These are phyloP conservation scores for Catamblyrhynchus diadema DNA, from an alignment of 2,797 vertebrate species.

Conservation along the genomic window DNA sequence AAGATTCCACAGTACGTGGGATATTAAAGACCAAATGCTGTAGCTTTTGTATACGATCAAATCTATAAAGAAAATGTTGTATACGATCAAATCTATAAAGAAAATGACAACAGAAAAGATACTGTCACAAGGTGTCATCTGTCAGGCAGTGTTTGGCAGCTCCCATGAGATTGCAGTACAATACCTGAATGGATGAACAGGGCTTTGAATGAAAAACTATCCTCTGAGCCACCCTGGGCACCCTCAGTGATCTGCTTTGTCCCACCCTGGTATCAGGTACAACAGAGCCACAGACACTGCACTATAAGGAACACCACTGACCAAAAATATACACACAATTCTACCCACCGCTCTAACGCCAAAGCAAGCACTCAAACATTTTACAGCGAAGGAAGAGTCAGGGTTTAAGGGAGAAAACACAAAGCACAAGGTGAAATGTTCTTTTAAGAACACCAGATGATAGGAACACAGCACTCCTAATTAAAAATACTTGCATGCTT, in stretches of 20 bases:
- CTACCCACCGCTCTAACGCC: background rate
- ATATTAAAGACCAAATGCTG: background rate
- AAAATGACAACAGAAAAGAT: background rate
- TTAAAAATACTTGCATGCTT: background rate
- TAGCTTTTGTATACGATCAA: background rate
- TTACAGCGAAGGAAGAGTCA: background rate
- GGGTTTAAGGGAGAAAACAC: background rate
- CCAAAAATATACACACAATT: background rate
- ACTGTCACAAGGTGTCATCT: background rate
- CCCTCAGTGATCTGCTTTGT: background rate
- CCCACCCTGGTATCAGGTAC: background rate
- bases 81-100: background rate
- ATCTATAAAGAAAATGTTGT: background rate
- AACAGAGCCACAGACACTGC: background rate
- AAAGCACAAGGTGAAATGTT: background rate
- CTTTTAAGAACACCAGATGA: background rate
- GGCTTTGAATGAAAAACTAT: background rate
- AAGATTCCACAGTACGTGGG: background rate
- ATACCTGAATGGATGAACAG: background rate
- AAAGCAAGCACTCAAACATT: background rate
- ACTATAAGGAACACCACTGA: background rate
- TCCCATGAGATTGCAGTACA: background rate
- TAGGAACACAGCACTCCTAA: background rate
- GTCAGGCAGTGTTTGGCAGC: background rate
- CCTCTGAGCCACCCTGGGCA: background rate